A percentile compares a stretch with the other conserved stretches of the same genome.
phyloP scores from a whole-genome alignment of 2,113 vertebrate genomes.

The Ptyas mucosa region DNA sequence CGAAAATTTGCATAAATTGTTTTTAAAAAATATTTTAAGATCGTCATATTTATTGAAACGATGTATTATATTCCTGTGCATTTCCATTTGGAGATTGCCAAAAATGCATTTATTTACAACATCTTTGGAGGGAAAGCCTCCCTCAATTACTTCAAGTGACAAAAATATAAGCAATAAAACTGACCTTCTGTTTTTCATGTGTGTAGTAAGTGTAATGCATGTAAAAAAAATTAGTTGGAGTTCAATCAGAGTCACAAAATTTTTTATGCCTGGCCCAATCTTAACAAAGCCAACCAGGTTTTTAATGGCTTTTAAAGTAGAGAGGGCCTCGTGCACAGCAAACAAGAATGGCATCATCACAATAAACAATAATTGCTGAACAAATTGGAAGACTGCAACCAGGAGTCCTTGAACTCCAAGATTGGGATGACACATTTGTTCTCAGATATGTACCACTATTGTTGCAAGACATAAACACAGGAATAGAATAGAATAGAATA shows the following conservation, averaged over 20 bases:
- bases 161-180: background rate
- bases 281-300: background rate
- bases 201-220: background rate
- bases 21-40: background rate
- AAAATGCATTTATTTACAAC: background rate
- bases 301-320: background rate
- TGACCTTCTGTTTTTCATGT: background rate
- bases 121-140: background rate
- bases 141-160: background rate
- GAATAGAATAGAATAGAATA: too few relatives aligned
- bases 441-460: background rate
- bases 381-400: background rate
- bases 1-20: background rate
- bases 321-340: background rate
- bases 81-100: background rate
- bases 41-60: background rate
- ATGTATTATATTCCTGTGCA: background rate
- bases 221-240: background rate
- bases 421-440: background rate
- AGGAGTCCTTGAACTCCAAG: background rate
- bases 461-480: background rate
- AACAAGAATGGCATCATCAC: background rate
- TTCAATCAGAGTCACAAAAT: background rate
- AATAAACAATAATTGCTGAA: background rate
- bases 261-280: background rate